Conservation (phyloP, 2,888 invertebrate species). For the Myopa testacea region DNA sequence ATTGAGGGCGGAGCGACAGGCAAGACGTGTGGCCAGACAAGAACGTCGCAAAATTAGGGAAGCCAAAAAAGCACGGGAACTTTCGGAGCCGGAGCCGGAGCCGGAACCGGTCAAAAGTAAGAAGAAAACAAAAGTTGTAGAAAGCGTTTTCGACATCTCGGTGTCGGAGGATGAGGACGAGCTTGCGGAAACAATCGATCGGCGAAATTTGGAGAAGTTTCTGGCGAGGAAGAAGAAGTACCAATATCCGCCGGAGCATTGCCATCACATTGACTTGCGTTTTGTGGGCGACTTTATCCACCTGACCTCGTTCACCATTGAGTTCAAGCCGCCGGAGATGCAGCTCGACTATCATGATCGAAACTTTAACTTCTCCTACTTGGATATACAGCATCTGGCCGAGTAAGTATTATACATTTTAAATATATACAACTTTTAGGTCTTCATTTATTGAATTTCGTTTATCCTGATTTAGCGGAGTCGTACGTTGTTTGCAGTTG, state of each 20-base stretch:
- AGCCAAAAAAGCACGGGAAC: neutral
- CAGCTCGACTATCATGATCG: slow-evolving; percentile 54
- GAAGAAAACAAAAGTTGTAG: slow-evolving; percentile 5
- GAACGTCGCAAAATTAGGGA: neutral
- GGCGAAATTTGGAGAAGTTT: slow-evolving; percentile 51
- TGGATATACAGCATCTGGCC: slow-evolving; percentile 56
- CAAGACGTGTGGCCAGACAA: neutral
- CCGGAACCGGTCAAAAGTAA: slow-evolving; percentile 30
- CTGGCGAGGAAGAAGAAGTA: slow-evolving; percentile 46
- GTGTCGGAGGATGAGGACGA: slow-evolving; percentile 53
- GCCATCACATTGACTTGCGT: slow-evolving; percentile 60
- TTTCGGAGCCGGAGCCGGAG: neutral
- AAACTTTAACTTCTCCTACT: slow-evolving; percentile 58
- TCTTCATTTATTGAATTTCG: neutral
- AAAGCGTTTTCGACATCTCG: slow-evolving; percentile 49
- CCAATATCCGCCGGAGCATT: slow-evolving; percentile 57
- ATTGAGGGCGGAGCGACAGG: slow-evolving; percentile 24
- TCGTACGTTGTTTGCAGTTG: slow-evolving; percentile 50
- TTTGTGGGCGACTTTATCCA: slow-evolving; percentile 55
- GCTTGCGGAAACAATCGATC: slow-evolving; percentile 46
- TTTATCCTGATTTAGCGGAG: slow-evolving; percentile 45
- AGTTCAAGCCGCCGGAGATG: slow-evolving; percentile 59
- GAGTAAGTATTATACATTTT: slow-evolving; percentile 46
- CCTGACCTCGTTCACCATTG: slow-evolving; percentile 54
- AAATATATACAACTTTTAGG: too few relatives aligned